Evolutionary conservation across 30 jellyfish, hydroid and myxozoan genomes (phyloP), one percentile per base, ranked within the genome.

Genomic region (Aurelia aurita complex sp. Pacific): DNA sequence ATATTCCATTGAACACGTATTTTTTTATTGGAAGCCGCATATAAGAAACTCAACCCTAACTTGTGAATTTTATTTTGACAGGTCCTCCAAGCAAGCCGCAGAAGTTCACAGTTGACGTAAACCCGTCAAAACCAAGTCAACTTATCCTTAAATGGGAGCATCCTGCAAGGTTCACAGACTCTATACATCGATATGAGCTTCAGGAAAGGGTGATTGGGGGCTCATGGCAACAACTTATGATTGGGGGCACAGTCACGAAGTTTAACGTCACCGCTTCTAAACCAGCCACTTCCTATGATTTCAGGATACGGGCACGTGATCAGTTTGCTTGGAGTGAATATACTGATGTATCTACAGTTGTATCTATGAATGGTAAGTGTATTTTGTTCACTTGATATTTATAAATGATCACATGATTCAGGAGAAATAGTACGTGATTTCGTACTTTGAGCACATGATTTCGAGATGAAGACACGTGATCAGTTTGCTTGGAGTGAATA

Each of bases 41-140:
- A 23, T 23, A 23, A 23, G 29, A 23, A 23, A 23, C 29, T 23
- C 29, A 23, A 23, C 29, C 29, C 29, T 23, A 23, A 23, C 29
- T 23, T 2, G 0, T 9, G 4, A 14, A 67, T 18, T 16, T 32
- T 8, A 72, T 61, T 74, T 65, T 32, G 2, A 13, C 71, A 63
- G 57, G 66, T 77, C 96, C 90, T 2, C 97, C 99, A n/a, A 79
- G 95, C 40, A 85, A 46, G 59, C 97, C 97, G 10, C 42, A 74
- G 61, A 72, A 77, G 35, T 84, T 94, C 81, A 40, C 35, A 77
- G 91, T 74, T 11, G 42, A 35, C 3, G 78, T 80, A 23, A 74
- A 87, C 57, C 92, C 97, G 0, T 65, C 86, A 18, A 52, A 51
- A 34, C 97, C 99, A 34, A 90, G 90, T 34, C 73, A 78, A 8